phyloP scores from a whole-genome alignment of 2,888 invertebrate genomes.

The Lasioglossum figueresi region DNA sequence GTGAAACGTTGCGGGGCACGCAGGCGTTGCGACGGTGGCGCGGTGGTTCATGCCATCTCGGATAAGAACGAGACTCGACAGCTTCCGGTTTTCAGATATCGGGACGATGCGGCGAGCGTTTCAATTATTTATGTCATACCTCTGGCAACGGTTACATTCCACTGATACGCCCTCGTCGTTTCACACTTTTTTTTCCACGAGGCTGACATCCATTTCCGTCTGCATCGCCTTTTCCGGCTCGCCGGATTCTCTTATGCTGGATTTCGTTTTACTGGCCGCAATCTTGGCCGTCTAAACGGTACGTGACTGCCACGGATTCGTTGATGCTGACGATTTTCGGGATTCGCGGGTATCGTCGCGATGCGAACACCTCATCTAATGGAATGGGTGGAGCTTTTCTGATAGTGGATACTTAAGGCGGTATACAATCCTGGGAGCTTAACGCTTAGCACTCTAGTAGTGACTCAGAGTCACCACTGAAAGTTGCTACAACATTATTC shows the following conservation, averaged over 20 bases:
- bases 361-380: neutral
- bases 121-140: slow-evolving; percentile 59
- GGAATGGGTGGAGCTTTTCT: neutral
- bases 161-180: slow-evolving; percentile 41
- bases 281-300: slow-evolving; percentile 14
- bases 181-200: neutral
- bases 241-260: slow-evolving; percentile 4
- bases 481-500: too few relatives aligned
- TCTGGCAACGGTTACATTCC: slow-evolving; percentile 42
- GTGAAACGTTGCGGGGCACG: slow-evolving; percentile 47
- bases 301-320: neutral
- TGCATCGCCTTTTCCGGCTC: slow-evolving; percentile 16
- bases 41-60: neutral
- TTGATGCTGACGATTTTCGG: neutral
- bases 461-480: too few relatives aligned
- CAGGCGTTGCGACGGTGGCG: neutral
- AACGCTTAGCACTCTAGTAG: too few relatives aligned
- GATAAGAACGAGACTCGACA: slow-evolving; percentile 22
- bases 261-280: neutral
- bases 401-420: neutral
- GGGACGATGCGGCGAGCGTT: slow-evolving; percentile 38
- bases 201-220: slow-evolving; percentile 20
- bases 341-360: neutral
- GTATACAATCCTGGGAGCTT: too few relatives aligned
- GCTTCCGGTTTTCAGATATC: slow-evolving; percentile 43